phyloP scores from a whole-genome alignment of 2,797 vertebrate species.

The Thalassophryne amazonica region DNA sequence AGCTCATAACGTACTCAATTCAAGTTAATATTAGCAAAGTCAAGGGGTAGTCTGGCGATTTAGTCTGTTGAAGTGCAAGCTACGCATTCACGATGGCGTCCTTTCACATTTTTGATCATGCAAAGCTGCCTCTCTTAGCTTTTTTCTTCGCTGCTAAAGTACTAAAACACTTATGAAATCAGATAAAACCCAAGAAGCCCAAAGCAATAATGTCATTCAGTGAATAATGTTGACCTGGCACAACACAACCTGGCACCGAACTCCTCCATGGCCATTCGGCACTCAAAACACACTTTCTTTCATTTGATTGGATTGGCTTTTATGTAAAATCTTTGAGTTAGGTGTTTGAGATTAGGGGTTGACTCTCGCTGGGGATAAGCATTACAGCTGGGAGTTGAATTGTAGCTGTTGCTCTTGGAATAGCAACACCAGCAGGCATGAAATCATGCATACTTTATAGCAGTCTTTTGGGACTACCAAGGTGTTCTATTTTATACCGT shows the following conservation, averaged over 20 bases:
- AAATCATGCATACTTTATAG: slow-evolving; percentile 74
- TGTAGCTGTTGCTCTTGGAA: slow-evolving; percentile 72
- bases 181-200: slow-evolving; percentile 19
- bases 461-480: slow-evolving; percentile 71
- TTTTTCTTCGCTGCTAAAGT: slow-evolving; percentile 10
- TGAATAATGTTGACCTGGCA: slow-evolving; percentile 24
- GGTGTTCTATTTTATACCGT: slow-evolving; percentile 64
- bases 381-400: slow-evolving; percentile 61
- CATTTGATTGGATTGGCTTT: slow-evolving; percentile 50
- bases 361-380: slow-evolving; percentile 62
- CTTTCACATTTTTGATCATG: slow-evolving; percentile 40
- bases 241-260: slow-evolving; percentile 35
- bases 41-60: slow-evolving; percentile 32
- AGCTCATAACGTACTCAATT: slow-evolving; percentile 46
- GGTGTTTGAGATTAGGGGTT: slow-evolving; percentile 41
- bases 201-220: slow-evolving; percentile 21
- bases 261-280: neutral
- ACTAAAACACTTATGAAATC: slow-evolving; percentile 22
- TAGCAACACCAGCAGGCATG: slow-evolving; percentile 73
- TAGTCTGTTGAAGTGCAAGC: slow-evolving; percentile 31
- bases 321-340: slow-evolving; percentile 42
- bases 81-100: slow-evolving; percentile 52
- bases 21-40: slow-evolving; percentile 48
- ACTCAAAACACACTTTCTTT: slow-evolving; percentile 23
- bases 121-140: neutral